Conservation (phyloP, 1,140 invertebrate genomes). For the Chrysomallon squamiferum region DNA sequence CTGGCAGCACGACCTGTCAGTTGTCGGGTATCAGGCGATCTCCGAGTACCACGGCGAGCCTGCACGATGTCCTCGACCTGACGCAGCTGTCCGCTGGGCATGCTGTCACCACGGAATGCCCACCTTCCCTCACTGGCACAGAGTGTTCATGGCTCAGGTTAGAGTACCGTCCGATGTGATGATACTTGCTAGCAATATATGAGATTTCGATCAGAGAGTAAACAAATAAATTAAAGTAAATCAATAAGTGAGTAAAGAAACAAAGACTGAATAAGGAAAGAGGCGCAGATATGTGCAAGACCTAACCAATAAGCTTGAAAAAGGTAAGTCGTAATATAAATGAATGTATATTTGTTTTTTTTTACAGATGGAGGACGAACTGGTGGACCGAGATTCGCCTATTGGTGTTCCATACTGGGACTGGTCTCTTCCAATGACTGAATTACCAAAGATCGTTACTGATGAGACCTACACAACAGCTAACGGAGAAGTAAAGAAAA, state of each 20-base stretch:
- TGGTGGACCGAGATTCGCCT: constrained; percentile 14
- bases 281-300: too few species aligned
- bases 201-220: too few species aligned
- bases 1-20: constrained; percentile 23
- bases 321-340: too few species aligned
- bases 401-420: constrained; percentile 38
- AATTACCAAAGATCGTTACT: constrained; percentile 12
- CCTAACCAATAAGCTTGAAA: too few species aligned
- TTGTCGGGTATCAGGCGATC: constrained; percentile 25
- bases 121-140: constrained; percentile 30
- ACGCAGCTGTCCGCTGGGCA: constrained; percentile 13
- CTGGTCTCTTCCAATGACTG: constrained; percentile 17
- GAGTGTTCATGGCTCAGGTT: constrained; percentile 27
- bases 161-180: too few species aligned
- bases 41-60: constrained; percentile 27
- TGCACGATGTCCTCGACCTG: constrained; percentile 20
- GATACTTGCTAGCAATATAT: too few species aligned
- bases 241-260: too few species aligned
- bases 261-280: too few species aligned
- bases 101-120: constrained; percentile 29
- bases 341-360: too few species aligned
- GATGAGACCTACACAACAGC: constrained; percentile 15
- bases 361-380: constrained; percentile 22
- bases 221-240: too few species aligned
- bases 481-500: constrained; percentile 5